phyloP scores from a whole-genome alignment of 2,113 vertebrate species.

The Pseudorhombus dupliciocellatus region DNA sequence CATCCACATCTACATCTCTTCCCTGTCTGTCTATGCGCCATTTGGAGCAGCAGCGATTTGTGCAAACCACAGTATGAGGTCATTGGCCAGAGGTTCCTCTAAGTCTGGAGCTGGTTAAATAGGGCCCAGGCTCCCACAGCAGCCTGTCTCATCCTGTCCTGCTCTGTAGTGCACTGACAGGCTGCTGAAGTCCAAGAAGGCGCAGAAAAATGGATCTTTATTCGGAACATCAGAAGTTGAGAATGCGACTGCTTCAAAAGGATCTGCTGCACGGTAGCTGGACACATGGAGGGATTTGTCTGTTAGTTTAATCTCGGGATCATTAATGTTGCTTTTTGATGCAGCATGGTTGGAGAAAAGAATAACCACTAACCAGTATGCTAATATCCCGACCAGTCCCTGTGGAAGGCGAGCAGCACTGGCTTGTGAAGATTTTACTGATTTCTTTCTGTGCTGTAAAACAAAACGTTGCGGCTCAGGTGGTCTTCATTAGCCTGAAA shows the following conservation, averaged over 20 bases:
- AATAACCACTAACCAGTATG: constrained; percentile 40
- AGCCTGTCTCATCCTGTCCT: constrained; percentile 62
- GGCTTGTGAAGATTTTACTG: constrained; percentile 77
- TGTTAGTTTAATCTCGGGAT: constrained; percentile 16
- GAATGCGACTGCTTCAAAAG: neutral
- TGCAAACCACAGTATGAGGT: constrained; percentile 76
- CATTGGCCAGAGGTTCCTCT: constrained; percentile 77
- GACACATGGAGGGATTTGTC: constrained; percentile 19
- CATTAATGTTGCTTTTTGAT: constrained; percentile 34
- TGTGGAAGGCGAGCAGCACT: constrained; percentile 57
- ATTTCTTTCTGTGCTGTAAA: constrained; percentile 71
- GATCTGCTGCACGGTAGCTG: constrained; percentile 13
- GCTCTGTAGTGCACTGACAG: constrained; percentile 32
- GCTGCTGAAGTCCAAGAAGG: constrained; percentile 37
- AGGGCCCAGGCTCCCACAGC: constrained; percentile 63
- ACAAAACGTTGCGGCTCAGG: constrained; percentile 77
- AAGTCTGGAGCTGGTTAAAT: constrained; percentile 78
- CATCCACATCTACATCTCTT: constrained; percentile 59
- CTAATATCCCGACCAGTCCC: constrained; percentile 50
- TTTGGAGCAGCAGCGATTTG: constrained; percentile 72
- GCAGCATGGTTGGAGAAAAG: constrained; percentile 13
- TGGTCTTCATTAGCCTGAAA: constrained; percentile 78
- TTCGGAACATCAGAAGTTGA: neutral
- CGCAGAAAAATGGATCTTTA: neutral
- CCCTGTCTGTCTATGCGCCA: constrained; percentile 59